Percentiles rank a stretch among this genome's conserved stretches.
Conservation (phyloP, 2,797 vertebrate species). For the Gambusia yucatana region DNA sequence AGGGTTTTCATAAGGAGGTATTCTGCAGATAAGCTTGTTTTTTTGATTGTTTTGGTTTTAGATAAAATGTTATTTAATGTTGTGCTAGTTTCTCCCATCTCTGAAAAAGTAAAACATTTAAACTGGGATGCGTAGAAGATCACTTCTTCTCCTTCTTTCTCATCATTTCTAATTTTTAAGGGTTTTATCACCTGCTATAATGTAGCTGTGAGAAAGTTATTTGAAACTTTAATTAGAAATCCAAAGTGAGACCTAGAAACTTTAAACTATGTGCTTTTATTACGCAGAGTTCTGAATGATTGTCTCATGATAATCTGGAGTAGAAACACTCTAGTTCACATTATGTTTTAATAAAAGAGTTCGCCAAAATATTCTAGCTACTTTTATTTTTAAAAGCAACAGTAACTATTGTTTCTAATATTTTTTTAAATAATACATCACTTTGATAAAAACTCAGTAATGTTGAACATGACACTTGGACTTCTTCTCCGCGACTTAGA, state of each 20-base stretch:
- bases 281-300: background rate
- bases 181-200: conserved; percentile 6
- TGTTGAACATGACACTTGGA: background rate
- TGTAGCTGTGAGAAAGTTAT: background rate
- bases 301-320: background rate
- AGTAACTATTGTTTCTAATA: background rate
- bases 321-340: background rate
- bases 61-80: background rate
- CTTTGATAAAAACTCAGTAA: background rate
- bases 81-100: background rate
- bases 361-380: background rate
- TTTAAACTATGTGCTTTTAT: background rate
- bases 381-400: background rate
- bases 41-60: background rate
- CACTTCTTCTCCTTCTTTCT: background rate
- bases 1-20: background rate
- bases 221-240: conserved; percentile 9
- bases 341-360: background rate
- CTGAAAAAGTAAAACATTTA: conserved; percentile 1
- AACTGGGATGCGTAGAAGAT: background rate
- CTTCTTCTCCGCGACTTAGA: background rate
- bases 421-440: background rate
- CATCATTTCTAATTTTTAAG: conserved; percentile 18
- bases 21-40: background rate
- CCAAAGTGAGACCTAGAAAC: background rate